These are phyloP conservation scores for Aphaenogaster ashmeadi DNA, from an alignment of 1,140 invertebrate species.

Conservation along the genomic window DNA sequence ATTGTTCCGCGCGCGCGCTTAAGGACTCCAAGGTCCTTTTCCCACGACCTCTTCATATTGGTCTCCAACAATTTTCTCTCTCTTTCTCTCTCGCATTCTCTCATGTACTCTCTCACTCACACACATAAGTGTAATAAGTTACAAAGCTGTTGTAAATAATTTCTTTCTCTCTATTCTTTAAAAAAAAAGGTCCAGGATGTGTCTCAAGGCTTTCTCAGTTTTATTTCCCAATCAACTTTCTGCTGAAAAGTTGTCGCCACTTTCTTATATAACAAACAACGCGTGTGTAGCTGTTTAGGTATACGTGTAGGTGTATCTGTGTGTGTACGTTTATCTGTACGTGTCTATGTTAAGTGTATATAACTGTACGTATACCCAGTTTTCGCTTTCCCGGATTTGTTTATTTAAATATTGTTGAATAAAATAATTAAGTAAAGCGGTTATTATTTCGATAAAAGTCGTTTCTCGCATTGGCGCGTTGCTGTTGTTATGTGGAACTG, in stretches of 20 bases:
- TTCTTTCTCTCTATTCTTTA: constrained; percentile 68
- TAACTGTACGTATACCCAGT: constrained; percentile 39
- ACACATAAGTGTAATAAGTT: constrained; percentile 71
- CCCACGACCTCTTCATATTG: constrained; percentile 71
- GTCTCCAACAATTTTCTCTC: constrained; percentile 79
- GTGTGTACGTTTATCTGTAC: constrained; percentile 22
- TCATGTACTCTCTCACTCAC: constrained; percentile 50
- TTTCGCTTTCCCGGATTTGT: constrained; percentile 58
- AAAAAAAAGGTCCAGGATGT: constrained; percentile 82
- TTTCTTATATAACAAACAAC: constrained; percentile 86
- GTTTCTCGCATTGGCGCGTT: constrained; percentile 82
- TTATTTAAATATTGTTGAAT: constrained; percentile 75
- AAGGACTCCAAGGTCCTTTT: constrained; percentile 71
- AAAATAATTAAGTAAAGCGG: constrained; percentile 80
- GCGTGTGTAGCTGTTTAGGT: constrained; percentile 77
- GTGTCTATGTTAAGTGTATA: constrained; percentile 21
- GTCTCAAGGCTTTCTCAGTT: constrained; percentile 85
- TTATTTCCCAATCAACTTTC: constrained; percentile 86
- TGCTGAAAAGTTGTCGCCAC: constrained; percentile 84
- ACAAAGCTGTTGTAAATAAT: constrained; percentile 73
- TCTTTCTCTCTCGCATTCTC: constrained; percentile 64
- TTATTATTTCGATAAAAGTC: constrained; percentile 84
- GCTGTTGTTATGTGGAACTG: constrained; percentile 78
- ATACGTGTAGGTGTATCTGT: constrained; percentile 54
- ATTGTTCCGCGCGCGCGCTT: constrained; percentile 80